A percentile compares a stretch with the other conserved stretches of the same genome.
These are phyloP conservation scores for Lasioglossum marginatum DNA, from an alignment of 2,888 invertebrate genomes.

Conservation along the genomic window DNA sequence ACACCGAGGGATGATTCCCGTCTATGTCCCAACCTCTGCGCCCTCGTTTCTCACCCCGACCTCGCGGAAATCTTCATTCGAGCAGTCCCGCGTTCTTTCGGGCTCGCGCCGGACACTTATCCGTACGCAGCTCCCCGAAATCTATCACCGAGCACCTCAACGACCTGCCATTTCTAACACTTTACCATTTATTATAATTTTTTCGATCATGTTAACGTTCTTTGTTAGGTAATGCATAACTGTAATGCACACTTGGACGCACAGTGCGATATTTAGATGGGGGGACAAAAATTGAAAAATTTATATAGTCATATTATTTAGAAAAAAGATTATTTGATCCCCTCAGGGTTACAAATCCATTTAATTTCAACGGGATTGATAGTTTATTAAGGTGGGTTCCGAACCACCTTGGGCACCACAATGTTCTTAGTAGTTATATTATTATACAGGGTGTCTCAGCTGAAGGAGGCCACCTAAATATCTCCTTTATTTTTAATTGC, in stretches of 20 bases:
- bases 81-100: neutral
- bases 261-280: too few relatives aligned
- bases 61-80: neutral
- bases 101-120: neutral
- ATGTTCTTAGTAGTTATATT: too few relatives aligned
- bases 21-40: neutral
- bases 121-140: neutral
- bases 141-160: neutral
- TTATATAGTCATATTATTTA: too few relatives aligned
- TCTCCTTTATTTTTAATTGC: too few relatives aligned
- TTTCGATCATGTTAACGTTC: neutral
- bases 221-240: neutral
- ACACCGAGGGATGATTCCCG: neutral
- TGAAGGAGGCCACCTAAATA: too few relatives aligned
- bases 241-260: neutral
- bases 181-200: rapidly evolving
- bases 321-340: too few relatives aligned
- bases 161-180: neutral
- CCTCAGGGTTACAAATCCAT: too few relatives aligned
- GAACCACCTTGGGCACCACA: too few relatives aligned
- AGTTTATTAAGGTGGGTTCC: too few relatives aligned
- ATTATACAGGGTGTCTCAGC: too few relatives aligned
- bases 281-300: too few relatives aligned
- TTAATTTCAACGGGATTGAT: too few relatives aligned
- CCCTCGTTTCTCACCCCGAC: neutral